These are phyloP conservation scores for Glossophaga mutica DNA, from an alignment of 2,797 vertebrate genomes.

Conservation along the genomic window DNA sequence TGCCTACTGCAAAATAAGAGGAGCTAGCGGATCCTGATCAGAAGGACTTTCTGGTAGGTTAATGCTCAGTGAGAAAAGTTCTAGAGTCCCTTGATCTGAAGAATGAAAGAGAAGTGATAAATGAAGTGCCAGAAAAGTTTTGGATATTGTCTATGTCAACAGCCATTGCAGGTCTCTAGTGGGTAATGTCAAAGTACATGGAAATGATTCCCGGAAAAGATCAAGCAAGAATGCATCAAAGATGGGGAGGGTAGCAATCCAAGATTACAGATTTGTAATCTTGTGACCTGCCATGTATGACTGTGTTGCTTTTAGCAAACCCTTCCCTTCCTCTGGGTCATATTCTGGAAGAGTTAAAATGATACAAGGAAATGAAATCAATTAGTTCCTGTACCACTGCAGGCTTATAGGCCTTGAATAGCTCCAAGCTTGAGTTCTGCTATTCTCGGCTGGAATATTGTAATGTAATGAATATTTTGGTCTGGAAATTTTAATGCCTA, in stretches of 20 bases:
- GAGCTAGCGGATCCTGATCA: background rate
- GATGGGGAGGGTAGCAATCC: too few relatives aligned
- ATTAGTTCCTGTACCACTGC: background rate
- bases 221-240: fast-evolving
- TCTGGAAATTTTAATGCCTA: background rate
- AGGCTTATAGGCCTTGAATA: background rate
- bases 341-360: background rate
- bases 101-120: background rate
- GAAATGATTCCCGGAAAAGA: background rate
- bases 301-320: background rate
- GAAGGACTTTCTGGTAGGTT: background rate
- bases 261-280: too few relatives aligned
- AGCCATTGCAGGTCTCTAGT: background rate
- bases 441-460: background rate
- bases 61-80: background rate
- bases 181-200: background rate
- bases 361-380: background rate
- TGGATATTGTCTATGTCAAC: background rate
- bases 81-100: background rate
- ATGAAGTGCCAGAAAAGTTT: background rate
- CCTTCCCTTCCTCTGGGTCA: background rate
- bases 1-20: background rate
- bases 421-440: background rate
- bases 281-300: background rate
- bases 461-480: background rate